Conservation (phyloP, 2,797 vertebrate species). For the Scomberomorus guttatus region DNA sequence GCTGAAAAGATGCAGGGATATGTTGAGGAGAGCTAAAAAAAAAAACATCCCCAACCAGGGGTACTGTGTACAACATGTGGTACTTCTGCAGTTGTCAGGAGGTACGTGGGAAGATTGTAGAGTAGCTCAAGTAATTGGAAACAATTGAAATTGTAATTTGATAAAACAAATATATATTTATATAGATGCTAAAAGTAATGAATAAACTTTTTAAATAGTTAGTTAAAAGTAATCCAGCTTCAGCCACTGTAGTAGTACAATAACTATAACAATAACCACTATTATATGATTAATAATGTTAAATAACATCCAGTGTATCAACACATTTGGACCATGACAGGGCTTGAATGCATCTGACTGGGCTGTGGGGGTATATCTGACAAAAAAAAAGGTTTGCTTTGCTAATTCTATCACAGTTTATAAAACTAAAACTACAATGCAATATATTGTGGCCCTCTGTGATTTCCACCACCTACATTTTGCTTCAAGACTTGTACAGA, state of each 20-base stretch:
- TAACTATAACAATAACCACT: not conserved
- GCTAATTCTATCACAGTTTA: slow-evolving; percentile 26
- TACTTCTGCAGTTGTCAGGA: not conserved
- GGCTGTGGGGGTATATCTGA: not conserved
- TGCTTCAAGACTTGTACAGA: slow-evolving; percentile 45
- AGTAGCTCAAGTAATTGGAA: not conserved
- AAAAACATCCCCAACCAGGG: not conserved
- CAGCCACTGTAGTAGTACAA: not conserved
- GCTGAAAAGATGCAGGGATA: slow-evolving; percentile 9
- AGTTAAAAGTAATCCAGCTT: too few species aligned
- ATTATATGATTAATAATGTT: not conserved
- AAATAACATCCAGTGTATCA: not conserved
- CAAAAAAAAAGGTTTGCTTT: not conserved
- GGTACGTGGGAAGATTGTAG: not conserved
- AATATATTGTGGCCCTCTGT: slow-evolving; percentile 28
- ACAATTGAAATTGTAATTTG: not conserved
- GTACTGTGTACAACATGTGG: not conserved
- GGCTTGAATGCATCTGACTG: not conserved
- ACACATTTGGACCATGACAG: not conserved
- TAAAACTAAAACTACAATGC: slow-evolving; percentile 21
- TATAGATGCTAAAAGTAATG: too few species aligned
- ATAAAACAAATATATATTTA: not conserved
- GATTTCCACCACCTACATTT: slow-evolving; percentile 43
- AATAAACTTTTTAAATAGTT: not conserved
- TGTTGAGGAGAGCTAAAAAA: not conserved